Base-by-base conservation (phyloP, 2,888 invertebrate species). In the Drosophila macrospina region DNA sequence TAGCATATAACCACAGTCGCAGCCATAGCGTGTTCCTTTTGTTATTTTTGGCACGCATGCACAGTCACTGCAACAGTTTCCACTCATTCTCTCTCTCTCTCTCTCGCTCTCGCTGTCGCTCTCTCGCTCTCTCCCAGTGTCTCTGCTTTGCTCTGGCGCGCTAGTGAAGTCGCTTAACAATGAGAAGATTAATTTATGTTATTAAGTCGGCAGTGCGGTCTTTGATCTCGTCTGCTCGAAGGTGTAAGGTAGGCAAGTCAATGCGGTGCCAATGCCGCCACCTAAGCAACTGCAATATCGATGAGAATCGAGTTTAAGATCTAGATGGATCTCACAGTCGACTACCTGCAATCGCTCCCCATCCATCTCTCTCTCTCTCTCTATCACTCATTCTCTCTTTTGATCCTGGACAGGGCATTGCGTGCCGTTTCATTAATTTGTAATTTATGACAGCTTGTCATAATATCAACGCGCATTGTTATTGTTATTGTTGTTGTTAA, bases 211-310 rank as follows among this genome's bases (percentile, higher is more conserved):
- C 91, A 82, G 54, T 55, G 71, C 71, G 64, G 68, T 51, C 90
- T 90, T 90, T 90, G 91, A 90, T 90, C 90, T 90, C 69, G 56
- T 63, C 74, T 68, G 61, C 78, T 77, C 71, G 30, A 74, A 91
- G 91, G 90, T 91, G 91, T 91, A 91, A 91, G 88, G 88, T 89
- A 89, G 90, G 91, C 82, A 89, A 84, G 89, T 83, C 90, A 90
- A 91, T 90, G 91, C 89, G 85, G 91, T 90, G 91, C 90, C 91
- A 90, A 88, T 64, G 74, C 78, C 71, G 80, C 65, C 85, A 85
- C 89, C 89, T 82, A 56, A 88, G 64, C 65, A 28, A 48, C 34
- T 63, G 51, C 71, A 39, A 42, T 57, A 87, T 87, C 75, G 86
- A 85, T 78, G 75, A 61, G 45, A 54, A 75, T 66, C 69, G 50